Evolutionary conservation across 2,888 invertebrate species (phyloP).

Genomic region (Nephrotoma appendiculata): DNA sequence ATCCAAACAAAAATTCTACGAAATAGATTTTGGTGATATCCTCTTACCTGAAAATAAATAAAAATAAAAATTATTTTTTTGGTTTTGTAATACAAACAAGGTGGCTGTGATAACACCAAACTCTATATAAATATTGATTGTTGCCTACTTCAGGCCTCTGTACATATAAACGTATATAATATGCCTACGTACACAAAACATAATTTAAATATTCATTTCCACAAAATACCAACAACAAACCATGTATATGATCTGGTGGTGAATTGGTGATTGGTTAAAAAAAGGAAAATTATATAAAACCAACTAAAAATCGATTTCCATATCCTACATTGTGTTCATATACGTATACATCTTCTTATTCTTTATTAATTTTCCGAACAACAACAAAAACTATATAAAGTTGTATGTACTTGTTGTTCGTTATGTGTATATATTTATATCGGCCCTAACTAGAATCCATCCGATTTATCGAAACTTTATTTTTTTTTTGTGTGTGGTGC

Average conservation of each 20-base stretch:
- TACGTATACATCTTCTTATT: background rate
- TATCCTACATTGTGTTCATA: background rate
- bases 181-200: background rate
- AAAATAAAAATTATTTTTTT: background rate
- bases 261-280: background rate
- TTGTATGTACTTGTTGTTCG: background rate
- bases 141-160: no score
- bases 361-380: background rate
- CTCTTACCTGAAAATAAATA: background rate
- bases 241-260: background rate
- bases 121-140: no score
- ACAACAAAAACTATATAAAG: background rate
- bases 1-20: background rate
- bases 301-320: background rate
- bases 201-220: background rate
- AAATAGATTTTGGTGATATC: background rate
- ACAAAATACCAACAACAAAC: background rate
- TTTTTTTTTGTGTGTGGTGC: background rate
- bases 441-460: background rate
- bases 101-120: background rate
- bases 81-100: background rate
- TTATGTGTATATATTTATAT: background rate
- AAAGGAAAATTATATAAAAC: background rate
- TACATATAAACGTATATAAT: background rate
- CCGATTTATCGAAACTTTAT: background rate